These are phyloP conservation scores for Eretmocerus hayati DNA, from an alignment of 2,888 invertebrate species.

Conservation along the genomic window DNA sequence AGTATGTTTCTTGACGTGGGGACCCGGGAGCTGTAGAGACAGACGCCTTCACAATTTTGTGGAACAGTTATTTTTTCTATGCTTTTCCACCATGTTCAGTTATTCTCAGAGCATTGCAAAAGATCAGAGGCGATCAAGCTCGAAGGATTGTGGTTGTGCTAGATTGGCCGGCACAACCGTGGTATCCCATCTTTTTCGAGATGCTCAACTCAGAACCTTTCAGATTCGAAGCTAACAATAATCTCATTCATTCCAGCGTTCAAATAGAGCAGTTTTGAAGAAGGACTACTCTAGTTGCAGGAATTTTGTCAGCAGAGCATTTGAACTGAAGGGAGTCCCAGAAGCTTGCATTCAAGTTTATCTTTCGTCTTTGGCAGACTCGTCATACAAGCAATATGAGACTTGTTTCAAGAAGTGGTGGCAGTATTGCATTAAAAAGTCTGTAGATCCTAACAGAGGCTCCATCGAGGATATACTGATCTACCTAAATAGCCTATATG, in stretches of 20 bases:
- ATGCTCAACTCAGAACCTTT: neutral
- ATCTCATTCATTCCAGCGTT: constrained; percentile 4
- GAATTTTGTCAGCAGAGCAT: constrained; percentile 7
- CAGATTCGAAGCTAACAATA: constrained; percentile 3
- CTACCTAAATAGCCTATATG: constrained; percentile 4
- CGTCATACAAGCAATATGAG: constrained; percentile 15
- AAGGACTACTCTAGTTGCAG: constrained; percentile 13
- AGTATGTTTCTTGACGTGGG: constrained; percentile 10
- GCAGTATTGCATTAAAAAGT: constrained; percentile 8
- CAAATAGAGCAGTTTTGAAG: neutral
- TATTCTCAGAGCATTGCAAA: constrained; percentile 7
- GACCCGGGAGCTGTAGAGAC: constrained; percentile 9
- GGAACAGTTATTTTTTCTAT: constrained; percentile 9
- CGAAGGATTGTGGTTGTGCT: constrained; percentile 1
- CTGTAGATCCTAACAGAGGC: neutral
- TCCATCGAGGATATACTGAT: neutral
- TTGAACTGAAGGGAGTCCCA: constrained; percentile 9
- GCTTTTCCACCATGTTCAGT: constrained; percentile 15
- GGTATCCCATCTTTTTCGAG: constrained; percentile 3
- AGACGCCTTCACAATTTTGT: constrained; percentile 20
- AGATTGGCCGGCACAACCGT: constrained; percentile 6
- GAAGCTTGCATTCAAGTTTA: constrained; percentile 5
- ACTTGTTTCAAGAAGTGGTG: no score
- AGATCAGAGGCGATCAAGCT: constrained; percentile 10
- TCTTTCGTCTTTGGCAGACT: constrained; percentile 9